Conservation (phyloP, 2,797 vertebrate species). For the Rhinella marina region DNA sequence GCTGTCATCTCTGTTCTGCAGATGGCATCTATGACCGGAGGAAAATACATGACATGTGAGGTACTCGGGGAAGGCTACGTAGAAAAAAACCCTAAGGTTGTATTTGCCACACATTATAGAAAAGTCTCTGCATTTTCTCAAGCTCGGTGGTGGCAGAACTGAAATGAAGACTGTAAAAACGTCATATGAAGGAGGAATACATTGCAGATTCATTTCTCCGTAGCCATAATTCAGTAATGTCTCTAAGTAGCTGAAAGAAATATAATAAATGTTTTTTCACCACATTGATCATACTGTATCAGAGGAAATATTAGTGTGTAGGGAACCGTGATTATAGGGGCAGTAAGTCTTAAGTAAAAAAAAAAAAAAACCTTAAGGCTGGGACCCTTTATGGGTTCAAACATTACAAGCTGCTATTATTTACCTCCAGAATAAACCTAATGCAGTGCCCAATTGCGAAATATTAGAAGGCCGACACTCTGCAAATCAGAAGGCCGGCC, state of each 20-base stretch:
- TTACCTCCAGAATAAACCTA: slow-evolving; percentile 79
- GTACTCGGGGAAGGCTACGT: slow-evolving; percentile 74
- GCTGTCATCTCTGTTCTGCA: slow-evolving; percentile 67
- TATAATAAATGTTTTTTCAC: slow-evolving; percentile 97
- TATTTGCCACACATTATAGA: slow-evolving; percentile 86
- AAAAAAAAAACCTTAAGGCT: slow-evolving; percentile 72
- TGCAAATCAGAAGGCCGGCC: slow-evolving; percentile 72
- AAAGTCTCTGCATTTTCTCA: slow-evolving; percentile 84
- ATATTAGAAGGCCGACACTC: slow-evolving; percentile 72
- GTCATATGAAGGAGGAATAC: slow-evolving; percentile 97
- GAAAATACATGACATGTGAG: slow-evolving; percentile 73
- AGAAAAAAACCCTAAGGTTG: slow-evolving; percentile 76
- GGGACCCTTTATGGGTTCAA: slow-evolving; percentile 78
- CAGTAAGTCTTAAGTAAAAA: slow-evolving; percentile 79
- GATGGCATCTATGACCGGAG: slow-evolving; percentile 68
- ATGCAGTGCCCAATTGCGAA: slow-evolving; percentile 75
- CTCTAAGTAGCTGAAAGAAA: slow-evolving; percentile 98
- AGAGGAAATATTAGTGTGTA: slow-evolving; percentile 91
- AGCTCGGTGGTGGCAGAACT: slow-evolving; percentile 94
- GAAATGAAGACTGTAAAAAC: slow-evolving; percentile 99
- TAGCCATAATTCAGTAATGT: slow-evolving; percentile 94
- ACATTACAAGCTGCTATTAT: slow-evolving; percentile 82
- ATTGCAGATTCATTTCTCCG: slow-evolving; percentile 87
- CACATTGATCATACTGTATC: slow-evolving; percentile 92
- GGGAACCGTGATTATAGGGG: slow-evolving; percentile 84